phyloP scores from a whole-genome alignment of 2,888 invertebrate species.

The Monochamus alternatus region DNA sequence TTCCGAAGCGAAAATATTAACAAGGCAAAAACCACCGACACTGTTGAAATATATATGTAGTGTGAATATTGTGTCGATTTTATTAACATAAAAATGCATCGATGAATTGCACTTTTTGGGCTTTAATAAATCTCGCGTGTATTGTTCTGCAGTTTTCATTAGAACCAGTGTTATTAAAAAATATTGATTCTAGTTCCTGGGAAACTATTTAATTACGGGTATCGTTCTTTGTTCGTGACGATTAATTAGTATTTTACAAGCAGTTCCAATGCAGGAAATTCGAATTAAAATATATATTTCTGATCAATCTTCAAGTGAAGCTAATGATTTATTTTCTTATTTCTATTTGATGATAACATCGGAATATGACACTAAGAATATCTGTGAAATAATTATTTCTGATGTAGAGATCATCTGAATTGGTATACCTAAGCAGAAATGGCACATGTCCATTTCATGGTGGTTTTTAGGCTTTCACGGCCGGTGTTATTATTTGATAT shows the following conservation, averaged over 20 bases:
- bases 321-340: not conserved
- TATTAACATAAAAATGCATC: conserved; percentile 31
- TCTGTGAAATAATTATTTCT: no score
- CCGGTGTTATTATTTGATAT: no score
- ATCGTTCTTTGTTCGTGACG: not conserved
- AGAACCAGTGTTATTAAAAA: conserved; percentile 10
- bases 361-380: no score
- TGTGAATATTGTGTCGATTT: conserved; percentile 51
- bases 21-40: conserved; percentile 53
- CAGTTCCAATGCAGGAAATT: not conserved
- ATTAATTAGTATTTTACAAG: not conserved
- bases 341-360: no score
- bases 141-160: conserved; percentile 8
- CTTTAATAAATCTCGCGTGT: conserved; percentile 16
- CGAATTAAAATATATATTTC: no score
- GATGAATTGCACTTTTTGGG: conserved; percentile 28
- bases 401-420: no score
- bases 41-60: conserved; percentile 62
- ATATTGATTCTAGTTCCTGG: not conserved
- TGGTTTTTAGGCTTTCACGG: no score
- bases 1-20: conserved; percentile 59
- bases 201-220: not conserved
- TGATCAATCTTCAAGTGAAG: not conserved
- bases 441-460: no score
- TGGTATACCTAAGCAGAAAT: no score